Base-by-base conservation (phyloP, 1,140 invertebrate species). In the Ylistrum balloti region DNA sequence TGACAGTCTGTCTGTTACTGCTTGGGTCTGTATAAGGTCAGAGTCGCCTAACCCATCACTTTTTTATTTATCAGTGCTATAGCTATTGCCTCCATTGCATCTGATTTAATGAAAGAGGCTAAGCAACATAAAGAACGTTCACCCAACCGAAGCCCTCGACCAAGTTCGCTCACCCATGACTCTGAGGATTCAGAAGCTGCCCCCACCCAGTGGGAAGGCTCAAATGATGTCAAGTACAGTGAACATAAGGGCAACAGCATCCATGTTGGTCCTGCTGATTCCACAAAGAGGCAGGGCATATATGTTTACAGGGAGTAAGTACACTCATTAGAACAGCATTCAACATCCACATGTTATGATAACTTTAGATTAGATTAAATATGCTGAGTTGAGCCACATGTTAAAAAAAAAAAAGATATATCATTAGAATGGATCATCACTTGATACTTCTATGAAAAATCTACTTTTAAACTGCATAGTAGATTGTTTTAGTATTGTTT, bases 291-390 rank as follows among this genome's bases (percentile, higher is more conserved):
- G 87, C 94, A 95, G 87, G 94, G 94, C 85, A 94, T 95, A 35
- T 96, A 95, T 94, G 94, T 96, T 33, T 96, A 96, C 89, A 95
- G 95, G 94, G 95, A 96, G 95, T 96, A 92, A 93, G 95, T 95
- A 85, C 22, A n/a, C 56, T 28, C 56, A 74, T 9, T 74, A 74
- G 22, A 74, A 74, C 56, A 74, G 56, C 56, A 45, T 13, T 45
- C 20, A 45, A 45, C 20, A 17, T 17, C 41, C 1, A 9, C 20
- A 45, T 45, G 41, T 45, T 13, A 38, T 38, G 35, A 38, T 38
- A 38, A 38, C 35, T 7, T 5, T 38, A 13, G 5, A 7, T 38
- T 38, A 38, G 35, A 38, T 38, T 5, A 38, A 38, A 38, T 38
- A 38, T 38, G n/a, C n/a, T n/a, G n/a, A n/a, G n/a, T n/a, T n/a